Conservation (phyloP, 2,888 invertebrate genomes). For the Blastobasis adustella region DNA sequence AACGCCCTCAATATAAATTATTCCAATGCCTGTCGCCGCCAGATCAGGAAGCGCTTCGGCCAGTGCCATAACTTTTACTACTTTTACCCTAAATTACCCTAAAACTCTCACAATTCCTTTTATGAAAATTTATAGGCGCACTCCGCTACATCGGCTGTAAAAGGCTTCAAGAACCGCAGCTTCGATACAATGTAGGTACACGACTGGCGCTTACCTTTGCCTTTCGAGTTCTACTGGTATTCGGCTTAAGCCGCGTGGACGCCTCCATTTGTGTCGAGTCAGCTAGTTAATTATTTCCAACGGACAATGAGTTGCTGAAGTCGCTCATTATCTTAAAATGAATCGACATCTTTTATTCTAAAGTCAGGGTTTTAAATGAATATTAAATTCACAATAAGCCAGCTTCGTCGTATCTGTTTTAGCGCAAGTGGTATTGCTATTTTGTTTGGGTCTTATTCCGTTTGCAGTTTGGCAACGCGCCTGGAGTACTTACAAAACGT, state of each 20-base stretch:
- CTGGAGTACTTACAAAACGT: conserved; percentile 38
- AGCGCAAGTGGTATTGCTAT: conserved; percentile 17
- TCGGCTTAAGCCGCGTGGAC: conserved; percentile 19
- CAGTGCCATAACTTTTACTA: conserved; percentile 8
- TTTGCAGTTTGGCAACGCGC: conserved; percentile 43
- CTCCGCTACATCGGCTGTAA: conserved; percentile 14
- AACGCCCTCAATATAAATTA: conserved; percentile 21
- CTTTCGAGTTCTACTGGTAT: too few species aligned
- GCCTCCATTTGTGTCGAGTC: conserved; percentile 54
- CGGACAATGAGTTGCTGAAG: conserved; percentile 60
- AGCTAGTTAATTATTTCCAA: conserved; percentile 64
- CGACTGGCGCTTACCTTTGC: conserved; percentile 15
- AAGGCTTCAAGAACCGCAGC: conserved; percentile 15
- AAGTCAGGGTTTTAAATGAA: conserved; percentile 26
- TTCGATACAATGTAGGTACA: conserved; percentile 14
- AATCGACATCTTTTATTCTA: conserved; percentile 31
- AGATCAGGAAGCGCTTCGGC: conserved; percentile 10
- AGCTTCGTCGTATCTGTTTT: conserved; percentile 7
- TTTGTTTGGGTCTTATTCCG: conserved; percentile 30
- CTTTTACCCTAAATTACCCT: conserved; percentile 10
- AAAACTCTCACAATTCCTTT: conserved; percentile 7
- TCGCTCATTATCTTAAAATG: conserved; percentile 45
- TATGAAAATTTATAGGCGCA: conserved; percentile 16
- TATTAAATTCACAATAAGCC: neutral
- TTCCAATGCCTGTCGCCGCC: conserved; percentile 15